phyloP scores from a whole-genome alignment of 2,888 invertebrate species.

The Scaeva pyrastri region DNA sequence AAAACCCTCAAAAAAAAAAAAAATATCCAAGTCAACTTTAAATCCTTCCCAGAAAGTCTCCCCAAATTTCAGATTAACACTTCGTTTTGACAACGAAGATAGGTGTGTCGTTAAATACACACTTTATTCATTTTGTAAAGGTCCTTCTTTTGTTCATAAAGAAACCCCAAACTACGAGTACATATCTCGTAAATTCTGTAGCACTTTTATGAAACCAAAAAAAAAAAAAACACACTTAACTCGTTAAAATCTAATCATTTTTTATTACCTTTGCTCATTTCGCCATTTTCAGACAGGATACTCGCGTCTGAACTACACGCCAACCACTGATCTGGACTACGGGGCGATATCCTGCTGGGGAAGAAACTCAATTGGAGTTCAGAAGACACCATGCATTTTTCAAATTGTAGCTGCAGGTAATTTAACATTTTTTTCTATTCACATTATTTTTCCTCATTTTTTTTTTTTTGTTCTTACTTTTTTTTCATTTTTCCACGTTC shows the following conservation, averaged over 20 bases:
- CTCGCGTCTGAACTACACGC: conserved; percentile 91
- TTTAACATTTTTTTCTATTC: conserved; percentile 49
- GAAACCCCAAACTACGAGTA: background rate
- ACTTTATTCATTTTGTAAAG: background rate
- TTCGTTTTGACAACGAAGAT: background rate
- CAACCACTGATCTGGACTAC: conserved; percentile 94
- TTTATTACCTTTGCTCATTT: conserved; percentile 61
- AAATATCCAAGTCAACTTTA: background rate
- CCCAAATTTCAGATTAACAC: no score
- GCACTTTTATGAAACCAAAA: background rate
- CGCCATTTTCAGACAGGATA: conserved; percentile 81
- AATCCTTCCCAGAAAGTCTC: background rate
- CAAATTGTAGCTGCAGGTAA: conserved; percentile 93
- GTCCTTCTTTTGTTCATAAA: background rate
- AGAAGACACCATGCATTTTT: conserved; percentile 93
- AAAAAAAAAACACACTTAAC: conserved; percentile 46
- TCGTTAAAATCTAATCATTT: conserved; percentile 73
- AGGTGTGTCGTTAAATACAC: background rate
- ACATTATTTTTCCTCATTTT: conserved; percentile 6
- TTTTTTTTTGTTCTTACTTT: conserved; percentile 12
- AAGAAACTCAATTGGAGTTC: conserved; percentile 92
- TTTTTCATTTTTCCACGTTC: background rate
- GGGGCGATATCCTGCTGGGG: conserved; percentile 95
- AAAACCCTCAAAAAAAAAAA: no score
- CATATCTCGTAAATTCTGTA: background rate